Evolutionary conservation across 2,888 invertebrate species (phyloP), one percentile per base, ranked within the genome.

Genomic region (Drosophila trichaetosa): DNA sequence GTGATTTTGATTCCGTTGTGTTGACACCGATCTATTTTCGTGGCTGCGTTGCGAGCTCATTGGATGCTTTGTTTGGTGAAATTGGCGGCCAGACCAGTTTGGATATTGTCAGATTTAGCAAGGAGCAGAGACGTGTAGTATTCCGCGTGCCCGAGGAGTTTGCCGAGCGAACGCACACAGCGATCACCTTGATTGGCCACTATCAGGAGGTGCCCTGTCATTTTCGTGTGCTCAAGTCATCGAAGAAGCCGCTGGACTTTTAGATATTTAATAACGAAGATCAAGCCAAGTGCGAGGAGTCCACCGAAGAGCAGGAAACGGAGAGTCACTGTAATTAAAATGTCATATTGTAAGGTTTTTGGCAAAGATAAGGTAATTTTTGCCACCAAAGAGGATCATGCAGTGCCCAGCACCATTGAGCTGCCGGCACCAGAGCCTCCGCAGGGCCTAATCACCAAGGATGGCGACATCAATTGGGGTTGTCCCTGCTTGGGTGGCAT

Each of bases 401-500:
- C 95, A 2, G 92, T 93, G 36, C 97, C 98, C 0, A 96, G 97
- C 90, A 95, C 94, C 62, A 94, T 97, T 48, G 91, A 93, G 66
- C 93, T 97, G 78, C 96, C 97, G 0, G 95, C 95, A 84, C 95
- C 96, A 1, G 96, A 96, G 86, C 95, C 96, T 1, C 95, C 96
- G 66, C 96, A 96, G 52, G 98, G 98, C 13, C 94, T 98, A 18
- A 96, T 99, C 79, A 94, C 97, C 67, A 94, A 96, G 1, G 96
- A 96, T 93, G 99, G 99, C 7, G 95, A 96, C 73, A 98, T 99
- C 79, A 99, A 99, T 94, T 99, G 99, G 99, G 97, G 97, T 91
- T 99, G 99, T 91, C 99, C 99, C 0, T 99, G 99, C 92, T 94
- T 99, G 40, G 99, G 99, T 18, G 98, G 98, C n/a, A 98, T 99